Conservation (phyloP, 2,113 vertebrate genomes). For the Daboia siamensis region DNA sequence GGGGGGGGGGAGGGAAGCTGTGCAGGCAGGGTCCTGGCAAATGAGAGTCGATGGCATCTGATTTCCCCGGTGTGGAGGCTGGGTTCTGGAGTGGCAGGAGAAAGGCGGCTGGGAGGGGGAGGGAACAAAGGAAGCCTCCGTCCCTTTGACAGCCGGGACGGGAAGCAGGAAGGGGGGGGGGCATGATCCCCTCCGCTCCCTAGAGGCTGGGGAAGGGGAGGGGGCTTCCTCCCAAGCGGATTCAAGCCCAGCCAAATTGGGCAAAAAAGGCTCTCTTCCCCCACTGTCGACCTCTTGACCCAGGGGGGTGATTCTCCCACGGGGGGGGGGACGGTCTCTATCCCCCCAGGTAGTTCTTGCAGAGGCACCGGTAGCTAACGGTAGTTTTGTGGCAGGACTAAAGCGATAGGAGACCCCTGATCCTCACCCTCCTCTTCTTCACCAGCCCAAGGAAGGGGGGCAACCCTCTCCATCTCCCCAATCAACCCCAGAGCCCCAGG, state of each 20-base stretch:
- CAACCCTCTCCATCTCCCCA: background rate
- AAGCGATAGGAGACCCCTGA: background rate
- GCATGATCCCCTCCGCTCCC: background rate
- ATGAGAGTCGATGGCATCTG: conserved; percentile 15
- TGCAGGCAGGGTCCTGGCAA: background rate
- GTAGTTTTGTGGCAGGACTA: background rate
- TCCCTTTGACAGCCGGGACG: background rate
- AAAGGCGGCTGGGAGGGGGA: background rate
- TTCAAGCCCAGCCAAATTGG: background rate
- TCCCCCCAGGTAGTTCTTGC: background rate
- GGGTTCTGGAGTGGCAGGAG: background rate
- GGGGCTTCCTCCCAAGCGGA: background rate
- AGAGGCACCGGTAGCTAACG: too few species aligned
- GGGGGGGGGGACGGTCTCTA: background rate
- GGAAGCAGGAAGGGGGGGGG: background rate
- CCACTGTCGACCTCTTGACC: background rate
- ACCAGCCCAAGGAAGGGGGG: background rate
- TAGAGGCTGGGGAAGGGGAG: background rate
- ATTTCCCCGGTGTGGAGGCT: background rate
- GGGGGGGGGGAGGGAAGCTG: background rate
- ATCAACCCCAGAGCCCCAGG: background rate
- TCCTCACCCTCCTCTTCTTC: background rate
- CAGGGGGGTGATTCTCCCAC: background rate
- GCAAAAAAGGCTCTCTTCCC: background rate
- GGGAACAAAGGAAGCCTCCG: conserved; percentile 40